These are phyloP conservation scores for Sesamia inferens DNA, from an alignment of 2,888 invertebrate species.

Conservation along the genomic window DNA sequence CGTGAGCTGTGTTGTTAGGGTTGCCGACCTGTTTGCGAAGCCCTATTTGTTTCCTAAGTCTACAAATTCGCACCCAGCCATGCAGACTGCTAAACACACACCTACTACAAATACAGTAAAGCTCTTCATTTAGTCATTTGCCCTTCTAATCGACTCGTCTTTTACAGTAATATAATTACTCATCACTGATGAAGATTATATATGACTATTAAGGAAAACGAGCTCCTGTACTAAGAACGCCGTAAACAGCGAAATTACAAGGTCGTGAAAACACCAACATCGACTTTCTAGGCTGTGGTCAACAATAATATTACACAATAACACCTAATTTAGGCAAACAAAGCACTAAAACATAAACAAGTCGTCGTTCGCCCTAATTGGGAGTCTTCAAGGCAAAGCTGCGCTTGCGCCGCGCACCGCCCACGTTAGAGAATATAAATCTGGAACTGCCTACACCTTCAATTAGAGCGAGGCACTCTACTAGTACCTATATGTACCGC, in stretches of 20 bases:
- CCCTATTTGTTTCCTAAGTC: constrained; percentile 27
- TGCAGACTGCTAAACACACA: constrained; percentile 7
- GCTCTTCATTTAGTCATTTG: constrained; percentile 6
- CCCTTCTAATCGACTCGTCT: neutral
- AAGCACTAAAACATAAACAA: constrained; percentile 79
- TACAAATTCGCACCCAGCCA: neutral
- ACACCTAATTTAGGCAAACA: constrained; percentile 79
- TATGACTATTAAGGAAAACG: neutral
- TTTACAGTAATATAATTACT: constrained; percentile 3
- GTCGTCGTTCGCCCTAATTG: constrained; percentile 81
- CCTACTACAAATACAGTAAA: constrained; percentile 10
- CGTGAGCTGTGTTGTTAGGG: neutral
- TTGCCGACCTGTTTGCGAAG: constrained; percentile 29
- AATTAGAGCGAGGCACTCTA: constrained; percentile 72
- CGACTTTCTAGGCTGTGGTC: constrained; percentile 25
- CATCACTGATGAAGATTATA: neutral
- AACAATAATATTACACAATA: constrained; percentile 72
- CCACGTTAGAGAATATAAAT: constrained; percentile 78
- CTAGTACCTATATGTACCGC: constrained; percentile 41
- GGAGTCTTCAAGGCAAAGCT: constrained; percentile 77
- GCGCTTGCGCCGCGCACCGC: constrained; percentile 75
- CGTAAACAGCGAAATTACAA: constrained; percentile 42
- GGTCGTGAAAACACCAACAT: constrained; percentile 33
- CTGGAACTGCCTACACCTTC: constrained; percentile 81
- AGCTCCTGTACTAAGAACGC: constrained; percentile 31